Percentiles rank a stretch among this genome's conserved stretches.
phyloP scores from a whole-genome alignment of 2,888 invertebrate species.

The Pegoplata infirma region DNA sequence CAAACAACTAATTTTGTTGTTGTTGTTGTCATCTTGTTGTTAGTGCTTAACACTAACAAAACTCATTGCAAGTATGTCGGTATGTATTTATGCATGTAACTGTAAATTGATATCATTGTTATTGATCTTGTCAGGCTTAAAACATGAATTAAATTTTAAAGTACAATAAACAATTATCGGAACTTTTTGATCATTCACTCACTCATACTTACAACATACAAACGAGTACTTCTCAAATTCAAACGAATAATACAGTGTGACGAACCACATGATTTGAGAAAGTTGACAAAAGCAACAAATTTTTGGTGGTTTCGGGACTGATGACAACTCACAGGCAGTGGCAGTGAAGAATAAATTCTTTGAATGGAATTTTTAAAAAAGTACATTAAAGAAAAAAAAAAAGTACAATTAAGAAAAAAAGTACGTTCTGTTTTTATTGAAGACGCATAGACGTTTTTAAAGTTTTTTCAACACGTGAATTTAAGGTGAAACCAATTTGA shows the following conservation, averaged over 20 bases:
- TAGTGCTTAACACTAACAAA: conserved; percentile 21
- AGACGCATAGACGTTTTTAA: no score
- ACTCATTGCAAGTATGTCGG: conserved; percentile 5
- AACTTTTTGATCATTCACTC: conserved; percentile 49
- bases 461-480: no score
- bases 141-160: conserved; percentile 44
- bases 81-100: conserved; percentile 53
- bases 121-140: conserved; percentile 54
- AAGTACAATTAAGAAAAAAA: no score
- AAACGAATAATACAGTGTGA: conserved; percentile 19
- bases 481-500: no score
- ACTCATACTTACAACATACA: neutral
- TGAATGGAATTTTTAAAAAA: neutral
- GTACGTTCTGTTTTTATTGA: no score
- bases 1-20: conserved; percentile 31
- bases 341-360: neutral
- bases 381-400: no score
- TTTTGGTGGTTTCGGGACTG: neutral
- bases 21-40: conserved; percentile 15
- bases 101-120: conserved; percentile 57
- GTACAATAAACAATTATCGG: conserved; percentile 56
- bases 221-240: conserved; percentile 7
- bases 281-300: conserved; percentile 16
- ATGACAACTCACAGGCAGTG: conserved; percentile 17
- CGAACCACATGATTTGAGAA: conserved; percentile 28